These are phyloP conservation scores for Hydrophis major DNA, from an alignment of 2,797 vertebrate genomes.

Conservation along the genomic window DNA sequence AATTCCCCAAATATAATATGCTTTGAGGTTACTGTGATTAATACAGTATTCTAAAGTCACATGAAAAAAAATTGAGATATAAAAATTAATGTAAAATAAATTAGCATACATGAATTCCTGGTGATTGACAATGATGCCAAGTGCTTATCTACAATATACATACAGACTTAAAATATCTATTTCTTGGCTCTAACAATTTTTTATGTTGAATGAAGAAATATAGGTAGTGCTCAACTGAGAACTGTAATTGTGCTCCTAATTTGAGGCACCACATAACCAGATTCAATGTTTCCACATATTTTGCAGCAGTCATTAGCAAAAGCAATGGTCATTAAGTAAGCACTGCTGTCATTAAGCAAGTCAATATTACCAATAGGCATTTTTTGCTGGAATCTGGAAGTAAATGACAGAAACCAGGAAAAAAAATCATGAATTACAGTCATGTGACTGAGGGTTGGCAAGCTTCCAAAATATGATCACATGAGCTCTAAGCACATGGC, in stretches of 20 bases:
- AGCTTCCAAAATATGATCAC: not conserved
- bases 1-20: not conserved
- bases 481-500: not conserved
- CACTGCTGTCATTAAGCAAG: not conserved
- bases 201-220: slow-evolving; percentile 32
- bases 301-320: not conserved
- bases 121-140: slow-evolving; percentile 31
- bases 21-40: not conserved
- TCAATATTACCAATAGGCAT: not conserved
- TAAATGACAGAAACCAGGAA: not conserved
- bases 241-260: not conserved
- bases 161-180: slow-evolving; percentile 43
- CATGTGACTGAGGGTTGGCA: not conserved
- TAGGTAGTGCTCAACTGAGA: not conserved
- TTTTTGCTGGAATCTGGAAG: not conserved
- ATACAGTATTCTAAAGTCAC: slow-evolving; percentile 10
- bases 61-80: slow-evolving; percentile 26
- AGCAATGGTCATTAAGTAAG: not conserved
- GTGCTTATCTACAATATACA: slow-evolving; percentile 38
- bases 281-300: not conserved
- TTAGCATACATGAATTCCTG: slow-evolving; percentile 30
- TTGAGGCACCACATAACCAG: not conserved
- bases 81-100: slow-evolving; percentile 35
- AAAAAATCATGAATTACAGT: not conserved
- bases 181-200: slow-evolving; percentile 46